phyloP scores from a whole-genome alignment of 2,113 vertebrate species.

The Amazona vittata region DNA sequence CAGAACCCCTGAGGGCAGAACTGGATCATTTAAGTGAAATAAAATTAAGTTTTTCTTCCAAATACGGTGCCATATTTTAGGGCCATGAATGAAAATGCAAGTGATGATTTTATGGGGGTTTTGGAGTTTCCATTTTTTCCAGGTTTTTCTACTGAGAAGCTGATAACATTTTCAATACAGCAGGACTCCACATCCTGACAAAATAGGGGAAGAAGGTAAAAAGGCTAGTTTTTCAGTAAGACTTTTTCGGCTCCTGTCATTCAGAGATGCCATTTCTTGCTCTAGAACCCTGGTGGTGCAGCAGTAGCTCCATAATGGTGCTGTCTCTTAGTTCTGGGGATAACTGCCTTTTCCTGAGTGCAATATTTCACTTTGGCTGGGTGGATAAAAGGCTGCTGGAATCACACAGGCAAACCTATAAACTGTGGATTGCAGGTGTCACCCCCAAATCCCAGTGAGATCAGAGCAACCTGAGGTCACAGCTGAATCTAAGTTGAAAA shows the following conservation, averaged over 20 bases:
- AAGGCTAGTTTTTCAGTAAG: not conserved
- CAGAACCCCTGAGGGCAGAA: not conserved
- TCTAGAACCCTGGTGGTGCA: not conserved
- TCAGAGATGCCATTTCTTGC: not conserved
- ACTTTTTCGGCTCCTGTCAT: not conserved
- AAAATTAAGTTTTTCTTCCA: not conserved
- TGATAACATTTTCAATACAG: not conserved
- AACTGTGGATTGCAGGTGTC: constrained; percentile 15
- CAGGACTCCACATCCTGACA: not conserved
- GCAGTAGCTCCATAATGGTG: not conserved
- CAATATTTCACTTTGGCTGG: not conserved
- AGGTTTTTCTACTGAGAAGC: not conserved
- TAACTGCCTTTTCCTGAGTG: not conserved
- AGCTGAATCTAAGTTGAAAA: constrained; percentile 42
- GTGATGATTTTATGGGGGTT: not conserved
- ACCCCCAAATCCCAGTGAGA: constrained; percentile 43
- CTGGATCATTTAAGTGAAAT: not conserved
- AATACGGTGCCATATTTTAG: not conserved
- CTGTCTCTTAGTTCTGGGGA: not conserved
- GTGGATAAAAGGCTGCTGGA: not conserved
- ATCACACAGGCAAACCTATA: constrained; percentile 13
- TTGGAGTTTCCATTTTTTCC: not conserved
- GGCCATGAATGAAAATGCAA: not conserved
- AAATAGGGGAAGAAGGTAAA: not conserved
- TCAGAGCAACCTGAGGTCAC: constrained; percentile 45